phyloP scores from a whole-genome alignment of 2,113 vertebrate genomes.

The Gallinago media region DNA sequence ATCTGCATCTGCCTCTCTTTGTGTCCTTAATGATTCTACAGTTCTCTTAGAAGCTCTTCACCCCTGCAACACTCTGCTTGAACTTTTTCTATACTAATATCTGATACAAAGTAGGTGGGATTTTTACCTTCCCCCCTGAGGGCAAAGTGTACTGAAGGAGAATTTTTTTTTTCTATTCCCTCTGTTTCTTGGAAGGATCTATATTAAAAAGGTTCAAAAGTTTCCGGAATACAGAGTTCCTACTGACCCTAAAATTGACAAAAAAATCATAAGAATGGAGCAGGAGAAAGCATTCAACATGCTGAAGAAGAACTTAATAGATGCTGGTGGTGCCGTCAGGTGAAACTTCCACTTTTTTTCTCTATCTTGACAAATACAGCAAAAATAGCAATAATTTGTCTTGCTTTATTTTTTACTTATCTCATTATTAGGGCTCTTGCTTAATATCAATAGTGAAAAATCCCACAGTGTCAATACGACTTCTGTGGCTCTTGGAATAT shows the following conservation, averaged over 20 bases:
- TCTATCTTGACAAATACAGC: slow-evolving; percentile 13
- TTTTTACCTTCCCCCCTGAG: not conserved
- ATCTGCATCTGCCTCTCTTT: not conserved
- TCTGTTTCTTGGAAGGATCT: slow-evolving; percentile 78
- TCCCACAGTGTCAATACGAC: not conserved
- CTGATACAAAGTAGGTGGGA: not conserved
- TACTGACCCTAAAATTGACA: slow-evolving; percentile 87
- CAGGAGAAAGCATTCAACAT: slow-evolving; percentile 88
- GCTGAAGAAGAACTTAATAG: slow-evolving; percentile 84
- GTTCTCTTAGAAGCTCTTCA: not conserved
- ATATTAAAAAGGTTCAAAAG: slow-evolving; percentile 89
- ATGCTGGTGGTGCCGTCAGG: slow-evolving; percentile 83
- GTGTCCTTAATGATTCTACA: not conserved
- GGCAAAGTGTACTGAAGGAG: not conserved
- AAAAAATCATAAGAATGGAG: slow-evolving; percentile 87
- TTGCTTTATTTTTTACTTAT: not conserved
- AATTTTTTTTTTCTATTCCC: not conserved
- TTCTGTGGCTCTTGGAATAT: not conserved
- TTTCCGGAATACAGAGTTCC: slow-evolving; percentile 87
- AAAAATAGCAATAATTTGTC: not conserved
- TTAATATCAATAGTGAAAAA: not conserved
- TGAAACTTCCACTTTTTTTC: slow-evolving; percentile 53
- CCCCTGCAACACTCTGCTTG: not conserved
- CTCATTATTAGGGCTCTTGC: not conserved
- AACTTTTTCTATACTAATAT: not conserved